phyloP scores from a whole-genome alignment of 1,140 invertebrate species.

The Neoseiulus cucumeris region DNA sequence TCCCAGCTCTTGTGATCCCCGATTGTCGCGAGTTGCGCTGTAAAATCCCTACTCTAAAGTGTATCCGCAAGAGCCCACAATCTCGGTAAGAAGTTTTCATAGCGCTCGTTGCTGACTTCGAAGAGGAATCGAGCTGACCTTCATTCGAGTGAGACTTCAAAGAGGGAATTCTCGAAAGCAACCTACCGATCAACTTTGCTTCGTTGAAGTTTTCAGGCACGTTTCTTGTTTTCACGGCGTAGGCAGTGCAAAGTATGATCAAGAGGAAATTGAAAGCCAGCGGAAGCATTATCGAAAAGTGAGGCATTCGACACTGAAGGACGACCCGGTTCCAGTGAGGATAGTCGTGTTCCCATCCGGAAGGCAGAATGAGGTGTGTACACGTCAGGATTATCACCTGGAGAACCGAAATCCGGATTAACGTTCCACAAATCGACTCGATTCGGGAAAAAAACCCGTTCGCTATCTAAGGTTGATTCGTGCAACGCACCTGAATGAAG shows the following conservation, averaged over 20 bases:
- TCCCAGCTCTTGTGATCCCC: too few species aligned
- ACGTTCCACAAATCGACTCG: too few species aligned
- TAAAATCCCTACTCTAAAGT: too few species aligned
- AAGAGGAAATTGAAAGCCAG: slow-evolving; percentile 52
- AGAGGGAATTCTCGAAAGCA: too few species aligned
- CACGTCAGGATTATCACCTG: background rate
- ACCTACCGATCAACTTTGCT: slow-evolving; percentile 37
- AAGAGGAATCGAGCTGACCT: background rate
- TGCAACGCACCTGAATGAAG: slow-evolving; percentile 30
- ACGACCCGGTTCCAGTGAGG: slow-evolving; percentile 34
- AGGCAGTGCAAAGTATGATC: slow-evolving; percentile 45
- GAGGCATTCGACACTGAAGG: slow-evolving; percentile 45
- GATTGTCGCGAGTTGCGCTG: too few species aligned
- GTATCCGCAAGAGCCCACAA: too few species aligned
- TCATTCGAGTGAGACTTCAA: too few species aligned
- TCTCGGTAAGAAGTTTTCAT: too few species aligned
- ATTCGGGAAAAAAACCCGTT: too few species aligned
- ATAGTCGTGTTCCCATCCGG: slow-evolving; percentile 28
- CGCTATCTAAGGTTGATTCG: too few species aligned
- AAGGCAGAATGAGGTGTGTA: background rate
- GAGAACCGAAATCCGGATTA: background rate
- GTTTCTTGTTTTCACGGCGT: slow-evolving; percentile 51
- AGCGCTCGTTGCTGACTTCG: slow-evolving; percentile 20
- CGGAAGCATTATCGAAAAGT: slow-evolving; percentile 46
- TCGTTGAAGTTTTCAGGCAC: slow-evolving; percentile 53